Evolutionary conservation across 2,113 vertebrate species (phyloP), one percentile per base, ranked within the genome.

Genomic region (Aegotheles bennettii): DNA sequence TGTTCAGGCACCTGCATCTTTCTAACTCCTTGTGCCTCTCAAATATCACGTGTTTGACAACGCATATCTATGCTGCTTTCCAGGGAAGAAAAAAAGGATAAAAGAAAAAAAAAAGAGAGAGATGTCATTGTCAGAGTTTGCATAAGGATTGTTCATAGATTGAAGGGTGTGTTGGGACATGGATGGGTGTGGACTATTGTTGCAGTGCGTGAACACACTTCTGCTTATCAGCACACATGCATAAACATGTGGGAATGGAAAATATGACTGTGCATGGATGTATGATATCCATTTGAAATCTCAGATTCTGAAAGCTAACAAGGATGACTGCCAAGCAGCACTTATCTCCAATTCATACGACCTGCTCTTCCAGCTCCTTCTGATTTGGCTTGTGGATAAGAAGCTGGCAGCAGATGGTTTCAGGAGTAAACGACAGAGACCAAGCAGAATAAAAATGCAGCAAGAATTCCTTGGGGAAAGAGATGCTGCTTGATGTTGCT

Each of bases 51-150:
- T 31, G 18, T 67, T 57, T 12, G 24, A 20, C 23, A 28, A 16
- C 2, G 11, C 2, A 13, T 28, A 50, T 7, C 50, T 26, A 3
- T 5, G 1, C 7, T 29, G 20, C 24, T 74, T 40, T 23, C 48
- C 13, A 8, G 2, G 8, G 17, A 9, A 47, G 19, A 47, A 47
- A 47, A 10, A 20, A 47, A 47, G 9, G 23, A 23, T n/a, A 21
- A 14, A 25, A 24, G 14, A 7, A 3, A 6, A 38, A 14, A 28
- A 8, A 45, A 11, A 24, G 4, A 38, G 12, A 3, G 5, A 23
- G 0, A 13, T 14, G 31, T 6, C 33, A 17, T 28, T 29, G 16
- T 33, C 33, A 19, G 59, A 70, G 21, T 0, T 0, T 23, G 6
- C 3, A 1, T 40, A 28, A 12, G 19, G 12, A 24, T 48, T 19